Evolutionary conservation across 2,797 vertebrate genomes (phyloP).

Genomic region (Phoebastria nigripes): DNA sequence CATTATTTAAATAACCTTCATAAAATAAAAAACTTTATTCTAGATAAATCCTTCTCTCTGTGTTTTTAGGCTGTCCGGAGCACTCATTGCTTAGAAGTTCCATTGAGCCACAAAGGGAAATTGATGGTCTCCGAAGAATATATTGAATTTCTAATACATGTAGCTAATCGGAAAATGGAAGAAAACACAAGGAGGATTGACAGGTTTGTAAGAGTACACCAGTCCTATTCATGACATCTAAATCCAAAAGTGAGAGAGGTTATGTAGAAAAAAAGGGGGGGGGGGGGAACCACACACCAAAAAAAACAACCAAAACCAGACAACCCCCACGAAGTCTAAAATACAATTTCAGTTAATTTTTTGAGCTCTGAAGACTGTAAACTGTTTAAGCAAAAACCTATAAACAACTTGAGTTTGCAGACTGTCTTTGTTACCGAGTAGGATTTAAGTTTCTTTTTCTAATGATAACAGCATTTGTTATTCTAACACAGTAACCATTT

Average conservation of each 20-base stretch:
- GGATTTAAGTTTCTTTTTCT: neutral
- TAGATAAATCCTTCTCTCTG: neutral
- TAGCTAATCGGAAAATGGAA: conserved; percentile 90
- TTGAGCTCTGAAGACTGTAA: neutral
- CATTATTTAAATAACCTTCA: neutral
- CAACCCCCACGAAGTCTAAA: neutral
- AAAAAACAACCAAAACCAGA: neutral
- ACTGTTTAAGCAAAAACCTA: neutral
- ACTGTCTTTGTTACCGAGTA: neutral
- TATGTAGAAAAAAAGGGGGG: neutral
- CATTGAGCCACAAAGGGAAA: conserved; percentile 80
- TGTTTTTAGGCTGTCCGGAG: conserved; percentile 84
- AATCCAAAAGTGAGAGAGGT: neutral
- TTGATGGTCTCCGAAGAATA: conserved; percentile 86
- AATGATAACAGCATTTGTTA: neutral
- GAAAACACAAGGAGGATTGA: conserved; percentile 86
- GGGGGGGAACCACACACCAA: no score
- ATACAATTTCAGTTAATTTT: neutral
- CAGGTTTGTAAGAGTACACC: conserved; percentile 75
- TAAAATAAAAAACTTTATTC: neutral
- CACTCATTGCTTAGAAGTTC: conserved; percentile 91
- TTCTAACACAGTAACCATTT: neutral
- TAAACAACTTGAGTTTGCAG: neutral
- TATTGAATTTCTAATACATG: conserved; percentile 80
- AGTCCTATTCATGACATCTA: neutral